phyloP scores from a whole-genome alignment of 2,797 vertebrate species.

The Pseudochirops corinnae region DNA sequence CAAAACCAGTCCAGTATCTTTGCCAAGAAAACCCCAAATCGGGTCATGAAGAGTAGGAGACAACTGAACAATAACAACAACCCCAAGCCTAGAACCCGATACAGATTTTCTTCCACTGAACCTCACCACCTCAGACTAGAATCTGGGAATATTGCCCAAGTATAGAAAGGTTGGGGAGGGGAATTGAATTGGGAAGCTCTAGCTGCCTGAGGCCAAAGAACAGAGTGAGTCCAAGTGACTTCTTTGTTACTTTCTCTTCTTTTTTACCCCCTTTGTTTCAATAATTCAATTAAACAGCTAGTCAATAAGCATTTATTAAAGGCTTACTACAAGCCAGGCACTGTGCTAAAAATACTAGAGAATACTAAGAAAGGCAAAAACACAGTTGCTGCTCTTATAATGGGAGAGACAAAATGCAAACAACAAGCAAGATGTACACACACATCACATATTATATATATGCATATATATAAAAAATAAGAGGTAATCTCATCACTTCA shows the following conservation, averaged over 20 bases:
- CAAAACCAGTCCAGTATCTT: too few species aligned
- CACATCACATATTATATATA: too few species aligned
- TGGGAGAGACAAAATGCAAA: neutral
- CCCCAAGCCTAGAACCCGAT: neutral
- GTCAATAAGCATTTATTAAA: neutral
- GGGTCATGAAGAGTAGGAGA: neutral
- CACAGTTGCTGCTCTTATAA: neutral
- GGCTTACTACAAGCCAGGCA: neutral
- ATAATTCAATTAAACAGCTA: neutral
- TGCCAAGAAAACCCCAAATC: too few species aligned
- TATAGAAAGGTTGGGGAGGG: neutral
- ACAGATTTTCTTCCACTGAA: neutral
- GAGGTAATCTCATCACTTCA: neutral
- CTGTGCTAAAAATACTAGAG: neutral
- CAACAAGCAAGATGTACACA: neutral
- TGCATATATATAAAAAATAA: too few species aligned
- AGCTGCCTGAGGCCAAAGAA: neutral
- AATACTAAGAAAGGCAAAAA: too few species aligned
- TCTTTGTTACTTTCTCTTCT: neutral
- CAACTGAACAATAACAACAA: neutral
- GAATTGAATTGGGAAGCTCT: neutral
- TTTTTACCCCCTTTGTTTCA: neutral
- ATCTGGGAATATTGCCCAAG: neutral
- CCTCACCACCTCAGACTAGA: neutral
- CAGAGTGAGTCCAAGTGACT: neutral